Conservation (phyloP, 2,888 invertebrate genomes). For the Muscina levida region DNA sequence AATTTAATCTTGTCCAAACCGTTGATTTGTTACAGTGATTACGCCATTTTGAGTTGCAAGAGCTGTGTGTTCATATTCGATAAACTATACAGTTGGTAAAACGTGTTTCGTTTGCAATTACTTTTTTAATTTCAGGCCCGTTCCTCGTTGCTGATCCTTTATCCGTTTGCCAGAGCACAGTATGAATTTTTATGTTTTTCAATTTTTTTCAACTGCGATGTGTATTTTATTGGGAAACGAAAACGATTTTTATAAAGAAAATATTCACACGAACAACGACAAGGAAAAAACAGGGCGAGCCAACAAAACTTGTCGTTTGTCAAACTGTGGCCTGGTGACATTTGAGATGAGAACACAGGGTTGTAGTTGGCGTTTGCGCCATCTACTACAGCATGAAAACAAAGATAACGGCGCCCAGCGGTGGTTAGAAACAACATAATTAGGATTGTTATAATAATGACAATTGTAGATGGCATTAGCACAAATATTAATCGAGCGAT, state of each 20-base stretch:
- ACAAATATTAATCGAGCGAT: too few species aligned
- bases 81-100: conserved; percentile 43
- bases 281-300: conserved; percentile 62
- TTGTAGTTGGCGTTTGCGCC: too few species aligned
- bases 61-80: too few species aligned
- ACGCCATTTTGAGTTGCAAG: conserved; percentile 63
- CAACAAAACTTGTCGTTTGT: too few species aligned
- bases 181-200: conserved; percentile 16
- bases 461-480: too few species aligned
- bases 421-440: too few species aligned
- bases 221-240: conserved; percentile 43
- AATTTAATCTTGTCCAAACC: conserved; percentile 59
- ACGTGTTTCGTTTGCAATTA: conserved; percentile 58
- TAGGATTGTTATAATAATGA: too few species aligned
- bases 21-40: conserved; percentile 53
- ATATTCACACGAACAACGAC: conserved; percentile 51
- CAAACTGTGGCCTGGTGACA: too few species aligned
- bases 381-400: too few species aligned
- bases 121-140: conserved; percentile 7
- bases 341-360: neutral
- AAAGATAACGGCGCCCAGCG: too few species aligned
- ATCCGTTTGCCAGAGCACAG: conserved; percentile 5
- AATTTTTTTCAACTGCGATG: conserved; percentile 15
- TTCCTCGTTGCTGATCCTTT: neutral
- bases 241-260: conserved; percentile 51